These are phyloP conservation scores for Leptoteleia sp. DNA, from an alignment of 1,140 invertebrate species.

Conservation along the genomic window DNA sequence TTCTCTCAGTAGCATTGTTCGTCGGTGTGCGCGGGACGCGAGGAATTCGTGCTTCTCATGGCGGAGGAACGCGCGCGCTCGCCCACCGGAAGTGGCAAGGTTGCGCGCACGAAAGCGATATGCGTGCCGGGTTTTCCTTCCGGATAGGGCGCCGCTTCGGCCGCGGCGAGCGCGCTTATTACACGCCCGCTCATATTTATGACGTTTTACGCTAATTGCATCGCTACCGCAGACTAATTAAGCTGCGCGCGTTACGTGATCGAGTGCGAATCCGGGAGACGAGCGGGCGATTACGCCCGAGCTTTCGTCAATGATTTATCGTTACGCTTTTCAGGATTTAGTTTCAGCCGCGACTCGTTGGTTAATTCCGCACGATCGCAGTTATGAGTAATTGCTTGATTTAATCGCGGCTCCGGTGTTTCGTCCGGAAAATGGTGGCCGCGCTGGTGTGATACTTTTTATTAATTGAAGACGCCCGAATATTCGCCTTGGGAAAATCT, in stretches of 20 bases:
- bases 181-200: constrained; percentile 20
- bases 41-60: constrained; percentile 53
- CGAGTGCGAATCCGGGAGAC: constrained; percentile 1
- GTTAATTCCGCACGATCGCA: no score
- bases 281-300: background rate
- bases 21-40: constrained; percentile 4
- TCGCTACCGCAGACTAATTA: constrained; percentile 14
- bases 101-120: constrained; percentile 44
- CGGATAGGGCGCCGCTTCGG: constrained; percentile 5
- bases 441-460: no score
- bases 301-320: constrained; percentile 13
- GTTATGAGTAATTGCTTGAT: no score
- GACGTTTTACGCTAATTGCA: constrained; percentile 31
- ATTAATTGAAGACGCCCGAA: no score
- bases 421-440: no score
- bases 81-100: constrained; percentile 43
- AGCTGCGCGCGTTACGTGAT: constrained; percentile 8
- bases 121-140: constrained; percentile 39
- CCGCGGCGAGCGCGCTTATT: constrained; percentile 3
- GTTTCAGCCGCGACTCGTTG: no score
- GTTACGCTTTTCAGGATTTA: background rate
- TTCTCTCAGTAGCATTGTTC: constrained; percentile 27
- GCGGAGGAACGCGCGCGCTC: background rate
- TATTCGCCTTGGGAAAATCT: no score
- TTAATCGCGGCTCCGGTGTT: no score